Base-by-base conservation (phyloP, 2,797 vertebrate genomes). In the Melanotaenia boesemani region DNA sequence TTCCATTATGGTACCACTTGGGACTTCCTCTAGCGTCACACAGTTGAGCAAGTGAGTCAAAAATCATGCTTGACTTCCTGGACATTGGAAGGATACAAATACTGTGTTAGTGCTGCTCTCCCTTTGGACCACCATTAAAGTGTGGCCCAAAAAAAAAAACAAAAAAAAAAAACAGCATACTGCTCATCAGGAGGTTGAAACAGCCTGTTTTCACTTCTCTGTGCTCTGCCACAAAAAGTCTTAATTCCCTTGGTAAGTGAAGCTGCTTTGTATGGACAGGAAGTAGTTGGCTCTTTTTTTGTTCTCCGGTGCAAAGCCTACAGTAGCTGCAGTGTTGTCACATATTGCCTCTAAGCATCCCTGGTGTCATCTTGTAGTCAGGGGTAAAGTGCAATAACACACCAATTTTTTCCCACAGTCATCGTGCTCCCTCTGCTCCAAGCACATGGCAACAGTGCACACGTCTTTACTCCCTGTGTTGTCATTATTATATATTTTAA, bases 21-120 rank as follows among this genome's bases (percentile, higher is more conserved):
- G 4, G 50, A 63, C 34, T 77, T 46, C 63, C 30, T 77, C 46
- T 24, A 15, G 50, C 15, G 2, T 76, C 67, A 74, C 56, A 70
- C 36, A 65, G 34, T 62, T 44, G 37, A 80, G 70, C 63, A 32
- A 55, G 62, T 30, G 77, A 85, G 70, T 81, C 80, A 76, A 44
- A 59, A 61, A 70, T 37, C 58, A 58, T 32, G 71, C 62, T 74
- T 72, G 6, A 48, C 63, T 74, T 76, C 68, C 77, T 59, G 37
- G 60, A 69, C 16, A 11, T 74, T 58, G 64, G 71, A 60, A 63
- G 65, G 60, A 72, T 74, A 76, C 67, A 82, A 85, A 88, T 79
- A 70, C 70, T 83, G 72, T 67, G 80, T 89, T 86, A 72, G 82
- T 71, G 32, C 59, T 46, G 71, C 66, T 63, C 26, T 88, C 74